Evolutionary conservation across 2,797 vertebrate species (phyloP).

Genomic region (Threskiornis aethiopicus): DNA sequence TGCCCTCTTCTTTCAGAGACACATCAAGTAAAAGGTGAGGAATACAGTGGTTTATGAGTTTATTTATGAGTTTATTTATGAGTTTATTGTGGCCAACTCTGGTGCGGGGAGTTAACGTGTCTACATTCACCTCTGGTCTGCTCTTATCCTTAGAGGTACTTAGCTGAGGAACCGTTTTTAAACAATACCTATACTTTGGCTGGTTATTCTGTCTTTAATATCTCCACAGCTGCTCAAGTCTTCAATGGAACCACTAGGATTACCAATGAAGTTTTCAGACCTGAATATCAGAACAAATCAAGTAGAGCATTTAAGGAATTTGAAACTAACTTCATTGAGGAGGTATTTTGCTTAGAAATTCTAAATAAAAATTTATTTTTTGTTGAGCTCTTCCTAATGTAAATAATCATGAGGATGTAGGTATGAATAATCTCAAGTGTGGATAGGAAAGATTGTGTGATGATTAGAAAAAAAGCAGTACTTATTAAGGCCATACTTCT

Average conservation of each 20-base stretch:
- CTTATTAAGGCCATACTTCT: background rate
- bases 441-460: background rate
- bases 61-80: background rate
- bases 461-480: background rate
- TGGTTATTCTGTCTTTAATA: background rate
- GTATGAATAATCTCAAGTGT: background rate
- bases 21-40: background rate
- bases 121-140: background rate
- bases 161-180: background rate
- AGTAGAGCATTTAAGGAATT: conserved; percentile 3
- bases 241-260: conserved; percentile 22
- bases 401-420: background rate
- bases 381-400: background rate
- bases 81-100: background rate
- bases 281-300: conserved; percentile 21
- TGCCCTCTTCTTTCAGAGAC: background rate
- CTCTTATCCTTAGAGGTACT: background rate
- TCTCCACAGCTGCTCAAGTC: conserved; percentile 13
- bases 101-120: background rate
- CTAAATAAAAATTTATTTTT: background rate
- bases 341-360: conserved; percentile 25
- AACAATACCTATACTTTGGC: background rate
- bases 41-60: background rate
- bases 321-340: background rate
- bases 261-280: background rate